These are phyloP conservation scores for Medauroidea extradentata DNA, from an alignment of 1,140 invertebrate genomes.

Conservation along the genomic window DNA sequence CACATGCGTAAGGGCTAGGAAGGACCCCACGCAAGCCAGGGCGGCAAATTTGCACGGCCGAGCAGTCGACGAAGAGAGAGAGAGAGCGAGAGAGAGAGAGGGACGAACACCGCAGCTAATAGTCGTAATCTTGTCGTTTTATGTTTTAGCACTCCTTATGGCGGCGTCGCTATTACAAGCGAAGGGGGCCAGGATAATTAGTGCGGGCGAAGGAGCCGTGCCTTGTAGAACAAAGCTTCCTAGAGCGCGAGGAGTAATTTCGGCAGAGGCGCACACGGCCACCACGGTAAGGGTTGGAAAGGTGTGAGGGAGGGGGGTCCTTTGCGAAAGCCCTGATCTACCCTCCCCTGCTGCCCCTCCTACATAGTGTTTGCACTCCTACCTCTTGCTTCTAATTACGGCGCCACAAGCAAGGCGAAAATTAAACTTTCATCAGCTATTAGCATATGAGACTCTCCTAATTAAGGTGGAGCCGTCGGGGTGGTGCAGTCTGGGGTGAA, in stretches of 20 bases:
- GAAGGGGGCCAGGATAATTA: conserved; percentile 11
- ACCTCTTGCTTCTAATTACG: conserved; percentile 40
- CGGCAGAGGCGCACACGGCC: not conserved
- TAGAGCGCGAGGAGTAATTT: conserved; percentile 1
- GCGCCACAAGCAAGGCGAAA: conserved; percentile 38
- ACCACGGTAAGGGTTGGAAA: not conserved
- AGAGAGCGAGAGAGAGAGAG: not conserved
- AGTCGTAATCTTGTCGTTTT: conserved; percentile 12
- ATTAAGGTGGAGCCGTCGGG: conserved; percentile 30
- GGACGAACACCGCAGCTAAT: conserved; percentile 1
- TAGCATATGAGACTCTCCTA: conserved; percentile 43
- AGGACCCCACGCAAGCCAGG: too few species aligned
- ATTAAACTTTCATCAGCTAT: conserved; percentile 45
- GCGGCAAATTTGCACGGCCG: not conserved
- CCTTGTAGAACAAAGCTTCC: conserved; percentile 7
- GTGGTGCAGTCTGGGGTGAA: not conserved
- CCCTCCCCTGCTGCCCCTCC: too few species aligned
- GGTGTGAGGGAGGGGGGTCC: not conserved
- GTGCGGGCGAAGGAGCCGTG: not conserved
- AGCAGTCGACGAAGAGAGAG: not conserved
- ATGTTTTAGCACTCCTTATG: conserved; percentile 9
- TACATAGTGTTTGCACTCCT: conserved; percentile 32
- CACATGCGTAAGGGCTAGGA: too few species aligned
- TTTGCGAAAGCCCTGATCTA: too few species aligned
- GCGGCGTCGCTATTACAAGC: not conserved